Percentiles rank a stretch among this genome's conserved stretches.
These are phyloP conservation scores for Daboia siamensis DNA, from an alignment of 2,113 vertebrate genomes.

Conservation along the genomic window DNA sequence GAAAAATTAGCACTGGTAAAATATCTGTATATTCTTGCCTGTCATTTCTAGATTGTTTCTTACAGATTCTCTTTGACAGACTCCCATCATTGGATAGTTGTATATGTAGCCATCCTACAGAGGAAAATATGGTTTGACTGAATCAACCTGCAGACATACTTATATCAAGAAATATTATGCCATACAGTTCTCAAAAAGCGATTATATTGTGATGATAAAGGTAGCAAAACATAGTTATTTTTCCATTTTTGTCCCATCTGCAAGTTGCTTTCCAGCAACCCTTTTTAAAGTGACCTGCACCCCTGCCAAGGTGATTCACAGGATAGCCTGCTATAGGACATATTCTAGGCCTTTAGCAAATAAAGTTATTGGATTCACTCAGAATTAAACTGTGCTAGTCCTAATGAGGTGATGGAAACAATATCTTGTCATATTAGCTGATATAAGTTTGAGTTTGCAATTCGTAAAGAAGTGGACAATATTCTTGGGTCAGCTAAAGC, in stretches of 20 bases:
- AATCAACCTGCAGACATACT: background rate
- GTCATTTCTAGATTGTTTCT: background rate
- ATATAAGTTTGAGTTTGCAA: background rate
- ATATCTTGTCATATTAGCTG: background rate
- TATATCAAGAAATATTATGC: background rate
- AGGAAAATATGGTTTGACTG: background rate
- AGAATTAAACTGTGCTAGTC: background rate
- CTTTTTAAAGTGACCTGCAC: background rate
- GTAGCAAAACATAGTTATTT: background rate
- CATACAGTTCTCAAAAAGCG: background rate
- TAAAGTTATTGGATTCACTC: background rate
- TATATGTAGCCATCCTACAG: background rate
- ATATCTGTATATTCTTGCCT: background rate
- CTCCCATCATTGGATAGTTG: background rate
- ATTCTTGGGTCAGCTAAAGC: background rate
- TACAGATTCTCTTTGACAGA: background rate
- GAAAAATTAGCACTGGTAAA: background rate
- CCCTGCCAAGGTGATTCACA: background rate
- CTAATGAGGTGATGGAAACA: background rate
- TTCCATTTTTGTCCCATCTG: background rate
- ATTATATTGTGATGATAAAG: background rate
- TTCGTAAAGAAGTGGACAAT: background rate
- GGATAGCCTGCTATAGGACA: background rate
- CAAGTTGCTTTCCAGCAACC: background rate
- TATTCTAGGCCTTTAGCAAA: background rate